Evolutionary conservation across 1,140 invertebrate genomes (phyloP), one percentile per base, ranked within the genome.

Genomic region (Acyrthosiphon pisum): DNA sequence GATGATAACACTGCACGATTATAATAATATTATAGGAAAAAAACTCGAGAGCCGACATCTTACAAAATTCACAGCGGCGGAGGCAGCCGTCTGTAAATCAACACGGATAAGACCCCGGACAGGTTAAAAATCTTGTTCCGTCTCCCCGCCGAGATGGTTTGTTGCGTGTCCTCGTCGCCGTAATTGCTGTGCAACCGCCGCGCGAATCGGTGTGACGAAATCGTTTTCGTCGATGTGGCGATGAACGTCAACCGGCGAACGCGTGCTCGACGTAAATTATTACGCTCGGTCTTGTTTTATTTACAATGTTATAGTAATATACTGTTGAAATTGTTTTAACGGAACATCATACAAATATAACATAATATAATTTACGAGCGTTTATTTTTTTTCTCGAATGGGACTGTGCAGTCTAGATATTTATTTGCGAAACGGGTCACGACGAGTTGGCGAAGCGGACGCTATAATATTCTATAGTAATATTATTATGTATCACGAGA

Each of bases 131-230:
- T 18, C 14, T 76, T 18, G n/a, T 76, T 76, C 60, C 18, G 60
- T 76, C 30, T n/a, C 14, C 60, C 14, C 60, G 14, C 14, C 4
- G 14, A 76, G 60, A 76, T n/a, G 14, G n/a, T n/a, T 4, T n/a
- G 60, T 76, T 35, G 30, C 44, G 44, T 87, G 84, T 48, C 44
- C 41, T n/a, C 60, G 60, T 44, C 44, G 30, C 26, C 35, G 20
- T 22, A 22, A 37, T 83, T 37, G 41, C 30, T 22, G 20, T 7
- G 50, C 50, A 22, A 14, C 48, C 18, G 41, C 18, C 88, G 35
- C 56, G 41, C 37, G 89, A 90, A 90, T n/a, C 89, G 53, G 89
- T 90, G 56, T 90, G 53, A 90, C 89, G 56, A 90, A 90, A 90
- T 68, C 53, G 56, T 90, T 68, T 44, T 30, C 20, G 37, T 44